Conservation (phyloP, 2,888 invertebrate species). For the Nebria brevicollis region DNA sequence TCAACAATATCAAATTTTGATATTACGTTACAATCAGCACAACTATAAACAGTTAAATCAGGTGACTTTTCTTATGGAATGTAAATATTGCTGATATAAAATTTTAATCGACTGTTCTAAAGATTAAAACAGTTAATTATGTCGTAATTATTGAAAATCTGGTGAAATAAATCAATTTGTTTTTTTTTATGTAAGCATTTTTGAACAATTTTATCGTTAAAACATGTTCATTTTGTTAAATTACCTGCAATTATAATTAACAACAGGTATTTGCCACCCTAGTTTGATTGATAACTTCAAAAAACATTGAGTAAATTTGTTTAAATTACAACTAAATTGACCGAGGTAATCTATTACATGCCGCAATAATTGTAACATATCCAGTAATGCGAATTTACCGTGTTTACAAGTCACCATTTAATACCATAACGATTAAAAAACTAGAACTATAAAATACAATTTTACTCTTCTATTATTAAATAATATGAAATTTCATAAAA, state of each 20-base stretch:
- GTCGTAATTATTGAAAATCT: background rate
- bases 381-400: background rate
- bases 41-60: background rate
- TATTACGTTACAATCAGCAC: background rate
- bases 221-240: no score
- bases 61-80: background rate
- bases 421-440: background rate
- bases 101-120: background rate
- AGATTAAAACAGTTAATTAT: background rate
- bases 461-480: no score
- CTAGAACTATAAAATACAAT: no score
- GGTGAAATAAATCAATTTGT: no score
- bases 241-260: no score
- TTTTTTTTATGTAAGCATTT: no score
- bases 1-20: background rate
- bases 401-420: background rate
- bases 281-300: no score
- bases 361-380: background rate
- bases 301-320: no score
- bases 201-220: no score
- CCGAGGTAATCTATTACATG: background rate
- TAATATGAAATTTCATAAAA: no score
- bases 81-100: background rate
- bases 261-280: no score
- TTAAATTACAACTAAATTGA: background rate